Evolutionary conservation across 2,113 vertebrate species (phyloP), one percentile per base, ranked within the genome.

Genomic region (Megalops atlanticus): DNA sequence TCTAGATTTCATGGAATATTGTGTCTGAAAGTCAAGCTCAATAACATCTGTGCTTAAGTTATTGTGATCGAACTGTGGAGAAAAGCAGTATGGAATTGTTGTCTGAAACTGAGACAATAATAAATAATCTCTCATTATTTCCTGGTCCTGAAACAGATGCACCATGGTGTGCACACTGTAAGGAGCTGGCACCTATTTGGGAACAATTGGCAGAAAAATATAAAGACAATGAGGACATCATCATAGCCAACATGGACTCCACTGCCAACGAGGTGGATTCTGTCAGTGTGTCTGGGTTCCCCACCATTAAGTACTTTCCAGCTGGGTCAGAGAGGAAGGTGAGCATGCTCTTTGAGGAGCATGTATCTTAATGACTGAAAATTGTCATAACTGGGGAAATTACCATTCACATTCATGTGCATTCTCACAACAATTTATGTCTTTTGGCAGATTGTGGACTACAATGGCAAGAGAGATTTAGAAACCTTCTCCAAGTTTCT

Each of bases 131-230:
- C 31, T 64, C 11, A 33, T 40, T 71, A 52, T 68, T 27, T 4
- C 16, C 40, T 14, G 39, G 0, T 41, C 43, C 24, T 70, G 41
- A 71, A 11, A 80, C 54, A 99, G 98, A 98, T 0, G 97, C 97
- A 0, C 97, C 97, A 0, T 99, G 97, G 98, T 98, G 97, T 85
- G 86, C 91, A 43, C 96, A 98, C 88, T 98, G 97, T 89, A 95
- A 96, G 85, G 94, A 95, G 8, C 92, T 98, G 89, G 91, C 91
- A 0, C 93, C 95, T 0, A 91, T 93, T 84, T 99, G 98, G 98
- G 95, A 97, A 21, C 84, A 96, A 71, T 90, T 99, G 87, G 98
- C 86, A 0, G 92, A 98, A 87, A 97, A 95, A 84, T 99, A 98
- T 76, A 92, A 89, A 3, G 93, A 96, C 80, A 93, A 81, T 0